Evolutionary conservation across 1,140 invertebrate species (phyloP).

Genomic region (Brachionus rotundiformis): DNA sequence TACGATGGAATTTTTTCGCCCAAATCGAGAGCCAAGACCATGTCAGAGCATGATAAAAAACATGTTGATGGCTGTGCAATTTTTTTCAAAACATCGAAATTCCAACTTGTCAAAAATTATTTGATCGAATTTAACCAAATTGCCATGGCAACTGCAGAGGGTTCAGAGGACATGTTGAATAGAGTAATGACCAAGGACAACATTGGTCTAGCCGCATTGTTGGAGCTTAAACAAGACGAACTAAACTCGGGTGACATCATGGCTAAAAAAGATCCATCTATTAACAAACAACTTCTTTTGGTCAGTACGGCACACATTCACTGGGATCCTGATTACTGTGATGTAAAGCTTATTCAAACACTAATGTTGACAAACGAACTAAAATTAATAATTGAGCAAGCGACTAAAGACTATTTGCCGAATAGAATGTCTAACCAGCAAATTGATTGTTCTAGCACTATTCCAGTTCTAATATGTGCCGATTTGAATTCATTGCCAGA

Average conservation of each 20-base stretch:
- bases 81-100: constrained; percentile 81
- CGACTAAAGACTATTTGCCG: not conserved
- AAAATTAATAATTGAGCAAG: constrained; percentile 54
- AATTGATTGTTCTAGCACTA: constrained; percentile 66
- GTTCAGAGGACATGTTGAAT: constrained; percentile 89
- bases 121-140: constrained; percentile 95
- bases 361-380: constrained; percentile 97
- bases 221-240: constrained; percentile 68
- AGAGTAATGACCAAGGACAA: constrained; percentile 99
- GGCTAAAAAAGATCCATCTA: constrained; percentile 65
- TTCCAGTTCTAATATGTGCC: constrained; percentile 91
- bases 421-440: constrained; percentile 52
- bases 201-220: constrained; percentile 88
- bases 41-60: constrained; percentile 92
- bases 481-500: constrained; percentile 98
- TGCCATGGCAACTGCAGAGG: constrained; percentile 95
- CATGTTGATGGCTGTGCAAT: constrained; percentile 99
- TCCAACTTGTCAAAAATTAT: constrained; percentile 88
- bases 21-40: constrained; percentile 96
- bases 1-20: constrained; percentile 98
- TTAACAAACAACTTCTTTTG: constrained; percentile 67
- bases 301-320: constrained; percentile 98
- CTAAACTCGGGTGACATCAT: constrained; percentile 59
- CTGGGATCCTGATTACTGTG: constrained; percentile 99
- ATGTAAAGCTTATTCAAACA: constrained; percentile 99